phyloP scores from a whole-genome alignment of 2,797 vertebrate genomes.

The Pseudotriccus pelzelni region DNA sequence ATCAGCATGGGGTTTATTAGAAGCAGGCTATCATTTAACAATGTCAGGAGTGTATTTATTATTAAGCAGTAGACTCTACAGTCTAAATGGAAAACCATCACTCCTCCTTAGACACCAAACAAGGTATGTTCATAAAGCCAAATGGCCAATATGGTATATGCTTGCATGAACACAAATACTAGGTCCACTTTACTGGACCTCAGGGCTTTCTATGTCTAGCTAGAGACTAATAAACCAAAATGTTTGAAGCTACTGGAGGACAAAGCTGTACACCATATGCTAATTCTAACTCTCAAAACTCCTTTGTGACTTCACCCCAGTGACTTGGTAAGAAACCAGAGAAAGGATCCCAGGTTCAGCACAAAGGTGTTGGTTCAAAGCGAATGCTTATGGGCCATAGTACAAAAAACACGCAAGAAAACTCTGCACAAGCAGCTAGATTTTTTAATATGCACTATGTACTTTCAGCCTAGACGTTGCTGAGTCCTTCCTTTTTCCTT shows the following conservation, averaged over 20 bases:
- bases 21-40: constrained; percentile 62
- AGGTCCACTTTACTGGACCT: not conserved
- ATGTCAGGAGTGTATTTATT: constrained; percentile 57
- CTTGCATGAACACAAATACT: not conserved
- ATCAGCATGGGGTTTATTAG: constrained; percentile 76
- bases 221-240: not conserved
- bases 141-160: not conserved
- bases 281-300: not conserved
- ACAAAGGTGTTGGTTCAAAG: not conserved
- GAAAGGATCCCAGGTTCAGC: not conserved
- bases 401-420: not conserved
- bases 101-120: constrained; percentile 28
- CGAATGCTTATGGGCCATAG: not conserved
- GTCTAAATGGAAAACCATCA: constrained; percentile 48
- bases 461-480: not conserved
- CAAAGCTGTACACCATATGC: not conserved
- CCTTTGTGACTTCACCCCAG: not conserved
- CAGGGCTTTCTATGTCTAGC: not conserved
- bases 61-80: constrained; percentile 40
- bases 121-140: constrained; percentile 17
- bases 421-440: not conserved
- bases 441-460: not conserved
- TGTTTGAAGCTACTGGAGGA: not conserved
- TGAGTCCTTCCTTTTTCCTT: not conserved
- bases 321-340: not conserved